Conservation (phyloP, 2,888 invertebrate species). For the Yponomeuta evonymella region DNA sequence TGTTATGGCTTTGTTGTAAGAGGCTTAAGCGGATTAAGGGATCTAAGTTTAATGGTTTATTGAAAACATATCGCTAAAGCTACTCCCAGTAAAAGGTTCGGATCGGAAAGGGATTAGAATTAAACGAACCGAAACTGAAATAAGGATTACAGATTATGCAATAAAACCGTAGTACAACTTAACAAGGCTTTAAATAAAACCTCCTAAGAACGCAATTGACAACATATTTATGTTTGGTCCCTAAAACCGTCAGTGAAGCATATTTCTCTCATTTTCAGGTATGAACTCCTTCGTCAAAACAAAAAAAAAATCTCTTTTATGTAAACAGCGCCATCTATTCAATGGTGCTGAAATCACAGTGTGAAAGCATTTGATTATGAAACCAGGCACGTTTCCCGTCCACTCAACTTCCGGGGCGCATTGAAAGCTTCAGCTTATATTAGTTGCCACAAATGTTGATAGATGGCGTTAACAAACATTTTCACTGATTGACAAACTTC, state of each 20-base stretch:
- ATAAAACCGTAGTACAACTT: too few relatives aligned
- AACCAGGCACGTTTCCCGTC: neutral
- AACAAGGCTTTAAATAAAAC: too few relatives aligned
- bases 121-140: neutral
- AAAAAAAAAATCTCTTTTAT: too few relatives aligned
- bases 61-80: too few relatives aligned
- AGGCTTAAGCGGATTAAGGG: neutral
- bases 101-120: too few relatives aligned
- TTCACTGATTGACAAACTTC: neutral
- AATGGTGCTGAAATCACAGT: neutral
- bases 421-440: neutral
- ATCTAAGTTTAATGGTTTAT: neutral
- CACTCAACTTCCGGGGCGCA: neutral
- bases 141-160: too few relatives aligned
- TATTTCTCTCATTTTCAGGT: neutral
- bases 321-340: neutral
- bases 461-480: neutral
- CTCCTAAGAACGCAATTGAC: too few relatives aligned
- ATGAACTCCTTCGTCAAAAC: too few relatives aligned
- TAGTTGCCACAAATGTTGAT: neutral
- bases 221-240: too few relatives aligned
- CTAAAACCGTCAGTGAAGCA: neutral
- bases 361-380: neutral
- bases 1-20: neutral
- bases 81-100: too few relatives aligned